Percentiles rank a stretch among this genome's conserved stretches.
phyloP scores from a whole-genome alignment of 2,113 vertebrate species.

The Syngnathoides biaculeatus region DNA sequence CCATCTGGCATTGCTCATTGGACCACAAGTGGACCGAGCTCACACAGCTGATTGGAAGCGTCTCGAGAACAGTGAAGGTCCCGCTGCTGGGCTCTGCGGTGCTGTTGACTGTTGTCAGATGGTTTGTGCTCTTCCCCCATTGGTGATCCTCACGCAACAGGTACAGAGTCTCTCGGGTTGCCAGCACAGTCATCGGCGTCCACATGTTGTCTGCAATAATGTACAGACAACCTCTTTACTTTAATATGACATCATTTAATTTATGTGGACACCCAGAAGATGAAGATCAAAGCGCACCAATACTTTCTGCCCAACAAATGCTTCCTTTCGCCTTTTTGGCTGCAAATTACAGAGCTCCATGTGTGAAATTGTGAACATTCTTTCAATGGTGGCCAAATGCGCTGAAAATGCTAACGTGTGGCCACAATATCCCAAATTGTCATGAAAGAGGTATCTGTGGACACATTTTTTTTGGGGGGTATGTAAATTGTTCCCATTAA shows the following conservation, averaged over 20 bases:
- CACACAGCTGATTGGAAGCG: conserved; percentile 75
- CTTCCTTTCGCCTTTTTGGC: neutral
- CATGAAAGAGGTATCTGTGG: neutral
- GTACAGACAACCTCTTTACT: neutral
- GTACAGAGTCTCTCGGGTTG: conserved; percentile 71
- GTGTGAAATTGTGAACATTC: neutral
- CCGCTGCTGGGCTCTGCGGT: conserved; percentile 41
- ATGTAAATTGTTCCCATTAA: neutral
- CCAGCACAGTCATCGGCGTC: conserved; percentile 67
- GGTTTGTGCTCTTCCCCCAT: conserved; percentile 60
- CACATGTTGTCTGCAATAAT: conserved; percentile 51
- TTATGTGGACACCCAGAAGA: neutral
- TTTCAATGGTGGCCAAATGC: neutral
- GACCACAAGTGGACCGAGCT: conserved; percentile 80
- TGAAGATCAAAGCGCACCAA: neutral
- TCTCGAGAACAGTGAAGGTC: conserved; percentile 51
- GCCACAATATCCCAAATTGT: neutral
- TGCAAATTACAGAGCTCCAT: neutral
- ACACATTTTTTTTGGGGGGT: neutral
- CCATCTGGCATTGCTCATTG: conserved; percentile 73
- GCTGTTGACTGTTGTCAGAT: neutral
- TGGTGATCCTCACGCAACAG: conserved; percentile 75
- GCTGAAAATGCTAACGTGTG: neutral
- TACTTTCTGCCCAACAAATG: neutral
- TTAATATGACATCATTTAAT: neutral